These are phyloP conservation scores for Bujurquina vittata DNA, from an alignment of 2,113 vertebrate genomes.

Conservation along the genomic window DNA sequence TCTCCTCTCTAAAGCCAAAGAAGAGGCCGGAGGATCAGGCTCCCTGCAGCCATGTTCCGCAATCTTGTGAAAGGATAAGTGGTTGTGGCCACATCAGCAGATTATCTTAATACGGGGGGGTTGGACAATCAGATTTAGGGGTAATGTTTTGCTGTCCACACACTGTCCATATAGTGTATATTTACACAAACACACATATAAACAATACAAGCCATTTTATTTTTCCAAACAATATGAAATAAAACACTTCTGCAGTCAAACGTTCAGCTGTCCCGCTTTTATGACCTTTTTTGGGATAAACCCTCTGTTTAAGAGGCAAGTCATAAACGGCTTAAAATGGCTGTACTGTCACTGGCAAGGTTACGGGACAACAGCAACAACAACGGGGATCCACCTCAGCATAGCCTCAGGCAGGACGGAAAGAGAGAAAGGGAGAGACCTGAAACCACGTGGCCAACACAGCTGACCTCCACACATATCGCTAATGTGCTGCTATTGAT, in stretches of 20 bases:
- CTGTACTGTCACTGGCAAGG: slow-evolving; percentile 40
- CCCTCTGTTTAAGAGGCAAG: neutral
- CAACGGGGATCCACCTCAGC: neutral
- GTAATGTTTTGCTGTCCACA: neutral
- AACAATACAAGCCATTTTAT: neutral
- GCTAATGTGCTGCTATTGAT: neutral
- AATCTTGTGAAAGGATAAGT: slow-evolving; percentile 5
- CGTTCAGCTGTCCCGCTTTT: neutral
- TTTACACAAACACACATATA: neutral
- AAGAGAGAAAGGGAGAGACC: neutral
- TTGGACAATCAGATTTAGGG: neutral
- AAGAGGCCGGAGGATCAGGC: neutral
- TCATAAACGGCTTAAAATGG: slow-evolving; percentile 17
- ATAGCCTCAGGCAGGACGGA: slow-evolving; percentile 10
- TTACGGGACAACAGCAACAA: slow-evolving; percentile 14
- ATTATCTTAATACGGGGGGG: neutral
- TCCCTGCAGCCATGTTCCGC: neutral
- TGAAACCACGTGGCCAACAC: neutral
- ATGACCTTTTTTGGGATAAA: neutral
- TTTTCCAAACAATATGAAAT: slow-evolving; percentile 1
- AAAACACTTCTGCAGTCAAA: neutral
- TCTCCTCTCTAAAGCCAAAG: neutral
- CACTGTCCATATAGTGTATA: neutral
- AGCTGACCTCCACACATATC: slow-evolving; percentile 19
- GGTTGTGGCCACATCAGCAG: neutral